Evolutionary conservation across 2,888 invertebrate species (phyloP).

Genomic region (Pterostichus madidus): DNA sequence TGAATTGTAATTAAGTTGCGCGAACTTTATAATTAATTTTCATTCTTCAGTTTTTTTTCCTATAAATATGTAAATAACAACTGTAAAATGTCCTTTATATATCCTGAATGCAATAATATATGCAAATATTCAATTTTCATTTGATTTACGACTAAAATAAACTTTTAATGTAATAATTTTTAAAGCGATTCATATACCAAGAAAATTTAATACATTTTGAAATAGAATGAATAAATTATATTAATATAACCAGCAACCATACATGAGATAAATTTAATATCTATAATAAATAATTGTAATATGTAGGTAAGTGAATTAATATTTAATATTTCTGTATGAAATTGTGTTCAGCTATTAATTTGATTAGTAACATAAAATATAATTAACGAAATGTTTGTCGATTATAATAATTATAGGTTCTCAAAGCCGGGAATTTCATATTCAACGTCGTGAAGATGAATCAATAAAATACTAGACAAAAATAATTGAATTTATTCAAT

Average conservation of each 20-base stretch:
- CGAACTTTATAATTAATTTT: constrained; percentile 5
- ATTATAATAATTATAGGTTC: constrained; percentile 41
- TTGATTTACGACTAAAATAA: background rate
- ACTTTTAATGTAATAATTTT: constrained; percentile 8
- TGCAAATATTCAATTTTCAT: constrained; percentile 12
- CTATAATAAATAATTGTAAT: constrained; percentile 43
- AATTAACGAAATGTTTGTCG: constrained; percentile 44
- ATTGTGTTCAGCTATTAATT: constrained; percentile 33
- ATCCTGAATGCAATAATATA: background rate
- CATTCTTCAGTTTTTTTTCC: background rate
- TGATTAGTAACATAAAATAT: constrained; percentile 39
- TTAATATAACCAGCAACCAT: background rate
- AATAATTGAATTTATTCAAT: constrained; percentile 44
- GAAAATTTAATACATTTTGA: constrained; percentile 28
- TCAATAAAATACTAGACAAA: constrained; percentile 44
- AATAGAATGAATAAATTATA: constrained; percentile 26
- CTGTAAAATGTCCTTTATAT: background rate
- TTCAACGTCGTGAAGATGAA: background rate
- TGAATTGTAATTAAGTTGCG: background rate
- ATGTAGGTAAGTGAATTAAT: constrained; percentile 17
- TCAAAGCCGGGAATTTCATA: constrained; percentile 18
- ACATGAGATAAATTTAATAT: constrained; percentile 25
- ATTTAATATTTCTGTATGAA: constrained; percentile 44
- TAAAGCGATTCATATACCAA: constrained; percentile 11
- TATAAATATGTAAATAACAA: background rate